Evolutionary conservation across 1,140 invertebrate genomes (phyloP), one percentile per base, ranked within the genome.

Genomic region (Papilio xuthus): DNA sequence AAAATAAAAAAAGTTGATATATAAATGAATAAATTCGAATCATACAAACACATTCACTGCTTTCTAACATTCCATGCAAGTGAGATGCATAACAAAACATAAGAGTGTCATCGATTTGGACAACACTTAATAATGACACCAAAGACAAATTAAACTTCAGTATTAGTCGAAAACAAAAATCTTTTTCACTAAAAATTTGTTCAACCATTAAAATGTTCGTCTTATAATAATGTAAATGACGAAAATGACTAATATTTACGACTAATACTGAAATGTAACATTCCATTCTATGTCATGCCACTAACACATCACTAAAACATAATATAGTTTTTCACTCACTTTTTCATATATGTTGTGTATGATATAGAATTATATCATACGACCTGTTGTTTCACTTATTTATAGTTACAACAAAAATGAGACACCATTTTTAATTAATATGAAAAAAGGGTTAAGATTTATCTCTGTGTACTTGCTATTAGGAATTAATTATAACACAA

Each of bases 271-370:
- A 75, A 76, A 37, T 76, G 32, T 23, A 28, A 71, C 73, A 63
- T 63, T 76, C 32, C 47, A 75, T 23, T 74, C 74, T 76, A 76
- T 63, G 32, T 60, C 74, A 76, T 76, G 74, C 74, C 74, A 76
- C 74, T 9, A 42, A 76, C 53, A 76, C 74, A 28, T 50, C 73
- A 26, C 9, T 75, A 37, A 18, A 53, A 75, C 73, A 32, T 63
- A 63, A 37, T n/a, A 60, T 60, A 50, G 12, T 75, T 23, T 1
- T 41, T 13, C 10, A 76, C 74, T 76, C 74, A 76, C 74, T 37
- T 76, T 23, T 76, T 50, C 23, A 47, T 26, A 26, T 73, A 44
- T 74, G 23, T 32, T 28, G 60, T 10, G 12, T 28, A 32, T 28
- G 60, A 63, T 15, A 63, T 15, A 9, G 12, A 53, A 3, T 32